Conservation (phyloP, 2,797 vertebrate genomes). For the Gymnothorax javanicus region DNA sequence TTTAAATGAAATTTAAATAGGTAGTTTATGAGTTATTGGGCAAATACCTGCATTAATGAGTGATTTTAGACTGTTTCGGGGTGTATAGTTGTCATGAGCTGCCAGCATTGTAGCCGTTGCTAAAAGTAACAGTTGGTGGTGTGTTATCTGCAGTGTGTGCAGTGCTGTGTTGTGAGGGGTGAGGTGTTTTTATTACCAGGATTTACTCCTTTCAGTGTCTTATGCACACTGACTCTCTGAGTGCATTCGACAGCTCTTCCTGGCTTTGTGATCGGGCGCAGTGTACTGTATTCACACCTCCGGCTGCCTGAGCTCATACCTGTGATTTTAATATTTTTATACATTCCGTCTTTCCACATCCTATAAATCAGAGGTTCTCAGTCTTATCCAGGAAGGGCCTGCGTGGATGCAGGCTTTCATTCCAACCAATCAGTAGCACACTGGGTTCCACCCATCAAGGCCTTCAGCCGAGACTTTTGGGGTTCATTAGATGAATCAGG, state of each 20-base stretch:
- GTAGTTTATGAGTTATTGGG: neutral
- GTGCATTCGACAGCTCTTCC: neutral
- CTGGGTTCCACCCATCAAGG: too few species aligned
- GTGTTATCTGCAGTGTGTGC: neutral
- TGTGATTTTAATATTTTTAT: neutral
- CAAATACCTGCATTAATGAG: neutral
- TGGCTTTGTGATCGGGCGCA: too few species aligned
- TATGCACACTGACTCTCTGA: neutral
- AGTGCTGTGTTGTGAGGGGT: neutral
- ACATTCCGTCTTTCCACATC: neutral
- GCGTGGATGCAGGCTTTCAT: too few species aligned
- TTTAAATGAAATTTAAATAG: too few species aligned
- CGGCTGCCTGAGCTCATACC: neutral
- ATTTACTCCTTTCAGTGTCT: neutral
- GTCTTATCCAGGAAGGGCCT: too few species aligned
- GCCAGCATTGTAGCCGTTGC: neutral
- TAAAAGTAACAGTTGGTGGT: neutral
- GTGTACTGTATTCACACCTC: neutral
- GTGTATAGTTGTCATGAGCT: neutral
- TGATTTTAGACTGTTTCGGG: neutral
- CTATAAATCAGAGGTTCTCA: too few species aligned
- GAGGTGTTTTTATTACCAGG: neutral
- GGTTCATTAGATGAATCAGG: too few species aligned
- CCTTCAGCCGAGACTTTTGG: too few species aligned
- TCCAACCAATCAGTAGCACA: too few species aligned